Percentiles rank a stretch among this genome's conserved stretches.
These are phyloP conservation scores for Drosophila mojavensis DNA, from an alignment of 1,140 invertebrate genomes.

Conservation along the genomic window DNA sequence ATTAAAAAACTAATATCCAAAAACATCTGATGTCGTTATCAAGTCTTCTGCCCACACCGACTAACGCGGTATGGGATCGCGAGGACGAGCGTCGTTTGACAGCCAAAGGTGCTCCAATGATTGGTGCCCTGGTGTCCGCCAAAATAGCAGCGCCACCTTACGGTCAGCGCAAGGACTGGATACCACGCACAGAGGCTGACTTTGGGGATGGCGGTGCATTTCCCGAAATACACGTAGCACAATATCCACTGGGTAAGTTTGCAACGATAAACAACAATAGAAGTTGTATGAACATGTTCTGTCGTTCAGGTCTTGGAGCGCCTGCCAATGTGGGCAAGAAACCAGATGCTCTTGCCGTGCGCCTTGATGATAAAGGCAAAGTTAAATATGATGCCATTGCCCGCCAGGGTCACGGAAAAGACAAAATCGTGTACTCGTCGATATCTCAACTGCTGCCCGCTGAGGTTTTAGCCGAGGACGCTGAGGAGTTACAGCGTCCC, in stretches of 20 bases:
- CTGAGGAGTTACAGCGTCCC: slow-evolving; percentile 94
- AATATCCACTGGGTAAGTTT: slow-evolving; percentile 93
- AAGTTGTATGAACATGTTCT: not conserved
- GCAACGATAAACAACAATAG: not conserved
- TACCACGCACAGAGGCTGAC: slow-evolving; percentile 94
- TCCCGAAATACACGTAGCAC: slow-evolving; percentile 98
- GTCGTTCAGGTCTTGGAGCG: slow-evolving; percentile 89
- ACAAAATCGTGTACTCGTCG: slow-evolving; percentile 99
- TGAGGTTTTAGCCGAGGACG: slow-evolving; percentile 96
- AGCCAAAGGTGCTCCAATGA: slow-evolving; percentile 86
- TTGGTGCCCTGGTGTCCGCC: slow-evolving; percentile 90
- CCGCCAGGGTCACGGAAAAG: slow-evolving; percentile 96
- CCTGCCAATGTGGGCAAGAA: slow-evolving; percentile 87
- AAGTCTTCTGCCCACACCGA: slow-evolving; percentile 92
- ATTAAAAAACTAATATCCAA: not conserved
- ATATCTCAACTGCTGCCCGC: slow-evolving; percentile 96
- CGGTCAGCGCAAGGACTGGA: slow-evolving; percentile 97
- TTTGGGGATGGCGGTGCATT: slow-evolving; percentile 98
- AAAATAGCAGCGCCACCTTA: slow-evolving; percentile 96
- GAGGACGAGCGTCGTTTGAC: slow-evolving; percentile 92
- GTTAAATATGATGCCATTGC: slow-evolving; percentile 99
- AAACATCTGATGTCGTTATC: slow-evolving; percentile 72
- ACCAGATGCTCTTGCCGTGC: slow-evolving; percentile 96
- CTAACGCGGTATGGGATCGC: slow-evolving; percentile 93
- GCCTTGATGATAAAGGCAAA: slow-evolving; percentile 96